Evolutionary conservation across 2,888 invertebrate species (phyloP), one percentile per base, ranked within the genome.

Genomic region (Agrilus mali): DNA sequence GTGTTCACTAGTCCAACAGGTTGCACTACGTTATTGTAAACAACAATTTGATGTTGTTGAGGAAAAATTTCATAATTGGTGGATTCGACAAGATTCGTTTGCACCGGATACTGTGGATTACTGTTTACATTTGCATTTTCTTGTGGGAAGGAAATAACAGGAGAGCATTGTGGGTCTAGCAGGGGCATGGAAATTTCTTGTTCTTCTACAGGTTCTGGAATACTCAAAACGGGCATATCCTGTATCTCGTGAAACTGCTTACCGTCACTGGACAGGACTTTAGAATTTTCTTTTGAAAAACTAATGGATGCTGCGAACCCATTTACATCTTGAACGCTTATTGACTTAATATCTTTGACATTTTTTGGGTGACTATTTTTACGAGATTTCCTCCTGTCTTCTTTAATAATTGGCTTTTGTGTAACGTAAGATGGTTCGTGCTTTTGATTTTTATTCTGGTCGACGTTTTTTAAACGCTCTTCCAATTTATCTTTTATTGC

Each of bases 331-430:
- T 8, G 37, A 7, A 20, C 38, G 14, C 42, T 38, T 12, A 36
- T 13, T 5, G n/a, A 17, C 20, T 15, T 20, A 3, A 42, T 13
- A 12, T 42, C 38, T 20, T 41, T 40, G 37, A 37, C 16, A 17
- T 37, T 37, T 7, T 20, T 15, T 15, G 37, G 37, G 8, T 37
- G 15, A 16, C n/a, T 41, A 27, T 33, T 38, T 35, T 45, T 45
- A 7, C 45, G 42, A 7, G 38, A 34, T 8, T 41, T 38, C 7
- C 37, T 33, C 10, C 27, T 27, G 27, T 27, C 27, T 27, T 27
- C 27, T 17, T 38, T 45, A 3, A 38, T 35, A 15, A 16, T 4
- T 35, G 35, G 16, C 10, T 35, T 5, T 5, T 34, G 35, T 14
- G 35, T 27, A 27, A 27, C 27, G 4, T 8, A 10, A 27, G 27